Evolutionary conservation across 2,797 vertebrate species (phyloP), one percentile per base, ranked within the genome.

Genomic region (Fistularia commersonii): DNA sequence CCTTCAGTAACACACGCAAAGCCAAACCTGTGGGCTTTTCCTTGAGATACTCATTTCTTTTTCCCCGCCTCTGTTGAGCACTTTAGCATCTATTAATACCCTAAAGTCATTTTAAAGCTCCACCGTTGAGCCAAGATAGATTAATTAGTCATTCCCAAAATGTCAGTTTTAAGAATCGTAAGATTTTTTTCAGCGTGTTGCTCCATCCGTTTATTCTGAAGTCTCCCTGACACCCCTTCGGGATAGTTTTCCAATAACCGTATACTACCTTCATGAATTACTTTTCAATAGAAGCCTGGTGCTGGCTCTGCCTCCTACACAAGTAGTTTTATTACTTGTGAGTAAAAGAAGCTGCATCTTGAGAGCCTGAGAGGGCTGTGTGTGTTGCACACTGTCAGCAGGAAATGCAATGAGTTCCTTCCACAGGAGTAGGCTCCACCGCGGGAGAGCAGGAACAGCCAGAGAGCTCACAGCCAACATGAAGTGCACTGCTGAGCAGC

Each of bases 401-500:
- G 70, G 65, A 74, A 55, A 39, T 23, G 72, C 56, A 39, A 57
- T 8, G 62, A 72, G 68, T 57, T 68, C 66, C 72, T 69, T 80
- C 69, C 71, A 61, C 62, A 70, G 64, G 69, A 69, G 76, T 54
- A 39, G 61, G 74, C 69, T 69, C 58, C 80, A 57, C 84, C 76
- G 72, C 55, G 60, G 69, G 81, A 71, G 69, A 73, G 69, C 63
- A 61, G 61, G 50, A 66, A 45, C 74, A 69, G 74, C 69, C 54
- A 61, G 65, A 66, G 72, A 61, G 69, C 61, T 79, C 58, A 42
- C 66, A 45, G 68, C 74, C 55, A 61, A 74, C 74, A 81, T 77
- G 75, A 79, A 87, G 81, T 71, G 84, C 73, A 82, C 75, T 54
- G 69, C 77, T 81, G 78, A 82, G 74, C 66, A 49, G 55, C 77